Base-by-base conservation (phyloP, 2,888 invertebrate genomes). In the Ophion obscuratus region DNA sequence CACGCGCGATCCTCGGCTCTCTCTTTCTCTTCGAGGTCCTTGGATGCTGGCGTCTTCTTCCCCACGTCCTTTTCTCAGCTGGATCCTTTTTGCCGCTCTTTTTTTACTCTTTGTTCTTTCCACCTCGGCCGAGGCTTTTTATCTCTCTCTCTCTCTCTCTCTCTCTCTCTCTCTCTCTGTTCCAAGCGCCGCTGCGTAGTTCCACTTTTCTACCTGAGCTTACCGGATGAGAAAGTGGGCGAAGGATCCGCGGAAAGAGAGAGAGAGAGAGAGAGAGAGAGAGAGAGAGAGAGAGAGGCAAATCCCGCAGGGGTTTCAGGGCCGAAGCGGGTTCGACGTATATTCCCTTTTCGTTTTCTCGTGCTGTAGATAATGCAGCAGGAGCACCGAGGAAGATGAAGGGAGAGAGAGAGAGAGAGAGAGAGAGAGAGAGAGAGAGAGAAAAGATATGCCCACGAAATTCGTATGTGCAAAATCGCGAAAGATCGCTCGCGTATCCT, bases 401-500 rank as follows among this genome's bases (percentile, higher is more conserved):
- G 24, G 14, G 27, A 64, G 64, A 53, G 31, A 53, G 17, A 9
- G 31, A 71, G 40, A 44, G 20, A 47, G 36, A 61, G 17, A 36
- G 67, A 71, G 10, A 36, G 24, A 27, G n/a, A 73, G 14, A 40
- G 36, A 36, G 6, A 6, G 36, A 36, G 6, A 36, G 36, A 36
- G 36, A 36, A 2, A 36, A 36, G 36, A 82, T 70, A 82, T 67
- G 64, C 73, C 44, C 77, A 62, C 76, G 44, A 85, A 81, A 75
- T 87, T 87, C 78, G 83, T 74, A 81, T 75, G 85, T 70, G 74
- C 73, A 84, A 85, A 83, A 81, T 84, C 78, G 62, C 83, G 81
- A 83, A 76, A 73, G 83, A 87, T 86, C 83, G 78, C 76, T 70
- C 77, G 79, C 79, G 70, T 76, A 88, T 88, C 86, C 88, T 88